These are phyloP conservation scores for Bettongia penicillata DNA, from an alignment of 2,113 vertebrate genomes.

Conservation along the genomic window DNA sequence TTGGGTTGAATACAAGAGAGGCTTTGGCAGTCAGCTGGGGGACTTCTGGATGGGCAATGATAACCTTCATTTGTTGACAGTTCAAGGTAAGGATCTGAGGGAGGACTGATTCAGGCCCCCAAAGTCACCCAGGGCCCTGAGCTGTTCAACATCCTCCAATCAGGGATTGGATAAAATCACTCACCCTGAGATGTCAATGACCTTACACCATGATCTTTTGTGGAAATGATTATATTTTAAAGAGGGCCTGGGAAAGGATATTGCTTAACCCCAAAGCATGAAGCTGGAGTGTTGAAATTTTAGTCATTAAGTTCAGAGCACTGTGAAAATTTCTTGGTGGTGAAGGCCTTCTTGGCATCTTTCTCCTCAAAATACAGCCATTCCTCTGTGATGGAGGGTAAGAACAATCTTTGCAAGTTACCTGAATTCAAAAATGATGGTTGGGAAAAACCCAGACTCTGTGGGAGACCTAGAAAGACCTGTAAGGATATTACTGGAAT, in stretches of 20 bases:
- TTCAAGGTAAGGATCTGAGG: constrained; percentile 53
- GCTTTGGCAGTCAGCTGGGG: constrained; percentile 79
- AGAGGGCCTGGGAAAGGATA: background rate
- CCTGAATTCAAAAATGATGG: no score
- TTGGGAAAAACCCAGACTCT: no score
- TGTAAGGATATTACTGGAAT: no score
- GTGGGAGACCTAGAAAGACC: no score
- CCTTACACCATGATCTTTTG: background rate
- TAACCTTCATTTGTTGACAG: constrained; percentile 77
- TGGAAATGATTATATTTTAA: background rate
- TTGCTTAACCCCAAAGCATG: background rate
- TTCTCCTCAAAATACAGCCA: no score
- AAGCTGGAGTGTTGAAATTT: fast-evolving
- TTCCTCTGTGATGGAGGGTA: no score
- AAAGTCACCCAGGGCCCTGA: background rate
- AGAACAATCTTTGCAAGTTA: no score
- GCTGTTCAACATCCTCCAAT: background rate
- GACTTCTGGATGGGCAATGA: constrained; percentile 85
- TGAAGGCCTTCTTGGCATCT: no score
- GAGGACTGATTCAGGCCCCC: fast-evolving
- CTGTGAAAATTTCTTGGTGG: no score
- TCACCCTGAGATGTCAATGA: no score
- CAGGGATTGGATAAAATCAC: no score
- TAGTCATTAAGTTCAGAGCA: no score
- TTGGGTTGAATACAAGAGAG: constrained; percentile 76